Percentiles rank a stretch among this genome's conserved stretches.
phyloP scores from a whole-genome alignment of 2,113 vertebrate genomes.

The Gulo gulo region DNA sequence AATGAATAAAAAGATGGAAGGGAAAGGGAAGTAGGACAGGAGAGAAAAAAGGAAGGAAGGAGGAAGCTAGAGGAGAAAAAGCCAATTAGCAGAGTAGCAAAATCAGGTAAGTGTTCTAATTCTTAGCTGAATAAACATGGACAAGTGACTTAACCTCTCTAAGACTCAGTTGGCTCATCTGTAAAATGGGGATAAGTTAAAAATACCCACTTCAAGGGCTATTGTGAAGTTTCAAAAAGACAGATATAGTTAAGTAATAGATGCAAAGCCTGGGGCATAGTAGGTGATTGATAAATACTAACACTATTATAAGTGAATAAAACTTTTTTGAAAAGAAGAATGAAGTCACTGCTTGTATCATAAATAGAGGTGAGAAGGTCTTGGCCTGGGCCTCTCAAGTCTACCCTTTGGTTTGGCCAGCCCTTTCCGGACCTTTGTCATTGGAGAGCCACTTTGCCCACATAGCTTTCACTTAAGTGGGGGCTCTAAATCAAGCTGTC shows the following conservation, averaged over 20 bases:
- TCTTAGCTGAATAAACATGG: background rate
- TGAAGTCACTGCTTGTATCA: background rate
- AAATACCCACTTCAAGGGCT: background rate
- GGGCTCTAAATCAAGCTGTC: slow-evolving; percentile 85
- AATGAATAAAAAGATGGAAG: background rate
- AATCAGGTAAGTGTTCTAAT: background rate
- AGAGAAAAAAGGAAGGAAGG: background rate
- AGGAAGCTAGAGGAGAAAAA: background rate
- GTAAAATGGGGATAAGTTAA: slow-evolving; percentile 2
- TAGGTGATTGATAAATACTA: slow-evolving; percentile 16
- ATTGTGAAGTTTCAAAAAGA: background rate
- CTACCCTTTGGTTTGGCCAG: slow-evolving; percentile 9
- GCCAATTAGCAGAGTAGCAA: background rate
- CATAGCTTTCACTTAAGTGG: slow-evolving; percentile 80
- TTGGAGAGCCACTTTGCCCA: slow-evolving; percentile 73
- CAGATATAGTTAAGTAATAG: background rate
- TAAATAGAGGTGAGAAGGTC: slow-evolving; percentile 43
- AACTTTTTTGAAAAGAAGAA: background rate
- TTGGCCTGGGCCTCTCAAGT: background rate
- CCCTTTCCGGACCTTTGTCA: slow-evolving; percentile 55
- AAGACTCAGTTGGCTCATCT: background rate
- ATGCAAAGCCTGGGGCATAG: background rate
- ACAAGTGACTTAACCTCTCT: background rate
- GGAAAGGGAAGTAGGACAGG: background rate
- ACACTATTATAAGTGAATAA: background rate